Evolutionary conservation across 2,113 vertebrate species (phyloP).

Genomic region (Leptodactylus fuscus): DNA sequence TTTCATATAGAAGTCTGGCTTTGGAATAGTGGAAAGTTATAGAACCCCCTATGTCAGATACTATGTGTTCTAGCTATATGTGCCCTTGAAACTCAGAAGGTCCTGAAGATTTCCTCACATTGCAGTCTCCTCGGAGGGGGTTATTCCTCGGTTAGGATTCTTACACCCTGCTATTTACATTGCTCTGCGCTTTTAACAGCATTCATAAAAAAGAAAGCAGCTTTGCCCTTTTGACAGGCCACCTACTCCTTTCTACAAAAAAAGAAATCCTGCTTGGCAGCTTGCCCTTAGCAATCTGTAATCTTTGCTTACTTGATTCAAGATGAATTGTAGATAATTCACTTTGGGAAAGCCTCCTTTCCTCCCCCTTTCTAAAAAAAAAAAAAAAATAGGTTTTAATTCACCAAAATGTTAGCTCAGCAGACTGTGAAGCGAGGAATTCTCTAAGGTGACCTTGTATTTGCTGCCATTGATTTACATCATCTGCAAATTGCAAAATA

Average conservation of each 20-base stretch:
- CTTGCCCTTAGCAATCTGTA: slow-evolving; percentile 62
- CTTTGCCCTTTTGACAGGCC: slow-evolving; percentile 47
- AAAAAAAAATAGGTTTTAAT: slow-evolving; percentile 62
- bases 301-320: slow-evolving; percentile 55
- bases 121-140: not conserved
- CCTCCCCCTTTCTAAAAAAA: slow-evolving; percentile 41
- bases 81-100: not conserved
- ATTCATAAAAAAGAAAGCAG: slow-evolving; percentile 47
- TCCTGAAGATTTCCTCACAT: not conserved
- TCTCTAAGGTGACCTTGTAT: slow-evolving; percentile 47
- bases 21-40: not conserved
- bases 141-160: slow-evolving; percentile 3
- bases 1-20: not conserved
- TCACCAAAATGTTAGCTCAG: not conserved
- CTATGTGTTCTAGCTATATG: not conserved
- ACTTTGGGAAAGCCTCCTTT: slow-evolving; percentile 42
- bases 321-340: slow-evolving; percentile 56
- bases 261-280: slow-evolving; percentile 46
- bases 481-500: not conserved
- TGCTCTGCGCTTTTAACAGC: slow-evolving; percentile 28
- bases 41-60: not conserved
- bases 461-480: slow-evolving; percentile 2
- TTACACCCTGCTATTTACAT: slow-evolving; percentile 35
- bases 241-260: slow-evolving; percentile 51
- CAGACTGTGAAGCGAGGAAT: slow-evolving; percentile 40